Evolutionary conservation across 1,140 invertebrate genomes (phyloP), one percentile per base, ranked within the genome.

Genomic region (Eumaeus atala): DNA sequence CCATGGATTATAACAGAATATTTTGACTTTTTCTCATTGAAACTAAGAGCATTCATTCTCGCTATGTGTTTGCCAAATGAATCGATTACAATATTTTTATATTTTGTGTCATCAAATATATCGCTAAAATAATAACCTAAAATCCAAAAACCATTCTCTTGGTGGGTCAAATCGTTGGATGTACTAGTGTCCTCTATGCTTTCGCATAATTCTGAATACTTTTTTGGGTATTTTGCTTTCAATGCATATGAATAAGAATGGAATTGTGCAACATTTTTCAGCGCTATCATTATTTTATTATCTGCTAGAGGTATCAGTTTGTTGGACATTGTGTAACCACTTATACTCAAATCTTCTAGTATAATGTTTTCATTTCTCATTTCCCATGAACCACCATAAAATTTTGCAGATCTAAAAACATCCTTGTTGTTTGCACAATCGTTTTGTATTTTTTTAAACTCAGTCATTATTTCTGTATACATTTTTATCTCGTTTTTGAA

Each of bases 271-370:
- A 49, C 21, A 33, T 35, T 33, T 16, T 35, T 49, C 10, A 49
- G 21, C 16, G 35, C 48, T 5, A 28, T 12, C 14, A 12, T 28
- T 2, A 49, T 12, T 59, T 90, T 83, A 1, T 87, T 71, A 11
- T 80, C 42, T 10, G 84, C 70, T 6, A 90, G 59, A 1, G 85
- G 70, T 11, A 70, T 62, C 9, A 77, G 74, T 40, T 84, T 75
- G 59, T 90, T 74, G 34, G 77, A 72, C 56, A 91, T 72, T 14
- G 53, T 18, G 52, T 78, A 91, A 3, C 84, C 85, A 9, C 57
- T 16, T 3, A 61, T 50, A 53, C 74, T 69, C 12, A 91, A 62
- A 70, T 91, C 89, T 62, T 90, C 84, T 54, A 91, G 72, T 10
- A 50, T n/a, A 50, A 50, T 14, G 9, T 34, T 36, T 50, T 35